Evolutionary conservation across 2,888 invertebrate genomes (phyloP).

Genomic region (Orchestes rusci): DNA sequence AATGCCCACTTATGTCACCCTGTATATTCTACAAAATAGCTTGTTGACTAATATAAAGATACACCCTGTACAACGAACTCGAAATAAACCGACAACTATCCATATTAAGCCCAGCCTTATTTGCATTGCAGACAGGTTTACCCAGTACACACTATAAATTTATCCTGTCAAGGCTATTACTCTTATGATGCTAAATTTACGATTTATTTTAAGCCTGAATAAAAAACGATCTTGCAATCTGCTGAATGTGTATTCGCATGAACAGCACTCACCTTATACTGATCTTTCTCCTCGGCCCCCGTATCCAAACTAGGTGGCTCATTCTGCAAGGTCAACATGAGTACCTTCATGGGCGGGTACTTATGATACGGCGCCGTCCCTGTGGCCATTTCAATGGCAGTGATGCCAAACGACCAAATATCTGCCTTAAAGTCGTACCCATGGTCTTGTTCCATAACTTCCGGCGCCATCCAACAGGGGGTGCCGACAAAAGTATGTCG

Average conservation of each 20-base stretch:
- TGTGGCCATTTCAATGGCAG: slow-evolving; percentile 97
- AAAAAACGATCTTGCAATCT: background rate
- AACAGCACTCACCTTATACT: slow-evolving; percentile 64
- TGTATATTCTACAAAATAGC: too few relatives aligned
- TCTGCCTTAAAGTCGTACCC: slow-evolving; percentile 98
- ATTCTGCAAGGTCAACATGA: slow-evolving; percentile 97
- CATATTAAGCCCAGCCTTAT: too few relatives aligned
- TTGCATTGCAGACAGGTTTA: too few relatives aligned
- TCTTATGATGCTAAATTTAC: too few relatives aligned
- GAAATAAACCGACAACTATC: too few relatives aligned
- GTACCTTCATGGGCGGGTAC: slow-evolving; percentile 98
- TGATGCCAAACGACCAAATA: slow-evolving; percentile 91
- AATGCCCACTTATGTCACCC: too few relatives aligned
- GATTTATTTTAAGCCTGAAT: too few relatives aligned
- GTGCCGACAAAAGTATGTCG: slow-evolving; percentile 98
- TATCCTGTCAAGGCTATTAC: too few relatives aligned
- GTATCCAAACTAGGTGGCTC: slow-evolving; percentile 96
- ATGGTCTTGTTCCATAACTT: slow-evolving; percentile 98
- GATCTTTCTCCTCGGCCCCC: slow-evolving; percentile 91
- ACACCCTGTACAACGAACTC: too few relatives aligned
- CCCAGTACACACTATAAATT: too few relatives aligned
- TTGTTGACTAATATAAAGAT: too few relatives aligned
- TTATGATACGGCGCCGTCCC: slow-evolving; percentile 98
- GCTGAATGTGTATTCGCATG: too few relatives aligned
- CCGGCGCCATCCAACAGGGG: slow-evolving; percentile 99